Evolutionary conservation across 2,797 vertebrate genomes (phyloP).

Genomic region (Lemur catta): DNA sequence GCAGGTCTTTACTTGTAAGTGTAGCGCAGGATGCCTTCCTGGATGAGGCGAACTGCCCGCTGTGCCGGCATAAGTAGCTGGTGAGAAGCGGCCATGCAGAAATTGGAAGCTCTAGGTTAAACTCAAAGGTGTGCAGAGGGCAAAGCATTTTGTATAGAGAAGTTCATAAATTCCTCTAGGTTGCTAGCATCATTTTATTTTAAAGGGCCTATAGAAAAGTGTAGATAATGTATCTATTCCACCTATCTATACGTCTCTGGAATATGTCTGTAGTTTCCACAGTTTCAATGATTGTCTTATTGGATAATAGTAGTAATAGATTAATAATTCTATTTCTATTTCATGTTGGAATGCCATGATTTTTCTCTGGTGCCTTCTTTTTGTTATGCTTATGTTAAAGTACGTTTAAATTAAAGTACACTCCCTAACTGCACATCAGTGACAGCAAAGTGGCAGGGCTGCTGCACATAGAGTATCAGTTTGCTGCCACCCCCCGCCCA

Average conservation of each 20-base stretch:
- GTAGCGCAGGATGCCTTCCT: neutral
- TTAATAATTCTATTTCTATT: neutral
- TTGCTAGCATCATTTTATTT: neutral
- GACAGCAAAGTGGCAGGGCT: neutral
- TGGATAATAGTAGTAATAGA: neutral
- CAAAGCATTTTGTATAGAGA: neutral
- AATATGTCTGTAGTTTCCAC: neutral
- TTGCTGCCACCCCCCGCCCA: neutral
- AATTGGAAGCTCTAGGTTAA: neutral
- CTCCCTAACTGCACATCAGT: neutral
- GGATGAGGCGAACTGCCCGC: neutral
- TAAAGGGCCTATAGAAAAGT: neutral
- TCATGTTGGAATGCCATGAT: neutral
- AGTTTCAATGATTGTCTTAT: neutral
- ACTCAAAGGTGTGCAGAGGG: neutral
- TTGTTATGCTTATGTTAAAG: neutral
- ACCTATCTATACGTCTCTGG: neutral
- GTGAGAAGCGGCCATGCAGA: neutral
- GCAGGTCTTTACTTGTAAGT: neutral
- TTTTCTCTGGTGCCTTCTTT: neutral
- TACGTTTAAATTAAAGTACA: neutral
- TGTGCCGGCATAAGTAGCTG: neutral
- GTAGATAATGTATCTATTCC: neutral
- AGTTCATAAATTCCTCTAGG: neutral
- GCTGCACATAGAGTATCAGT: fast-evolving